Evolutionary conservation across 1,140 invertebrate genomes (phyloP).

Genomic region (Drosophila takahashii): DNA sequence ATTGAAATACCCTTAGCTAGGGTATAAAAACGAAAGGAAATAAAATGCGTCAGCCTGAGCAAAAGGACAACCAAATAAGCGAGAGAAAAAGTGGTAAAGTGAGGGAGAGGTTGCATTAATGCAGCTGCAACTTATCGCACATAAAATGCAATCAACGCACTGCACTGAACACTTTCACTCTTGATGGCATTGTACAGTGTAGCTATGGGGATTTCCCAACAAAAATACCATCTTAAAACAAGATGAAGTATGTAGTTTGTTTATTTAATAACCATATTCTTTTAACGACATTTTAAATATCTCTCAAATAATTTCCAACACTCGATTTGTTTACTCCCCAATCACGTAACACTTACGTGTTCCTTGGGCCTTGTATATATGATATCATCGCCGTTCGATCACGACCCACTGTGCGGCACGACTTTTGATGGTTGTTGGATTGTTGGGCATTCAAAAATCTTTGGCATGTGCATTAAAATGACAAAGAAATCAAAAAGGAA

Average conservation of each 20-base stretch:
- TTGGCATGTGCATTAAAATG: slow-evolving; percentile 42
- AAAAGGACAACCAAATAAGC: slow-evolving; percentile 7
- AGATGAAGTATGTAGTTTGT: too few relatives aligned
- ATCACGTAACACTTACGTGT: slow-evolving; percentile 30
- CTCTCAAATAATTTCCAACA: slow-evolving; percentile 1
- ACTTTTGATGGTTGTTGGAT: slow-evolving; percentile 17
- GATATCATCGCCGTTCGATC: slow-evolving; percentile 20
- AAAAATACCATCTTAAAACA: neutral
- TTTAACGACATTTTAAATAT: slow-evolving; percentile 8
- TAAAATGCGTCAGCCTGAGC: slow-evolving; percentile 7
- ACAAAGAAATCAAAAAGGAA: slow-evolving; percentile 25
- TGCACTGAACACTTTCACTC: slow-evolving; percentile 39
- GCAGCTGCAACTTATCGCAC: slow-evolving; percentile 40
- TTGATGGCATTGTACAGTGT: slow-evolving; percentile 4
- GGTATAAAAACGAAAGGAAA: slow-evolving; percentile 18
- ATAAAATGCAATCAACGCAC: slow-evolving; percentile 36
- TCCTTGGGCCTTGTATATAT: slow-evolving; percentile 1
- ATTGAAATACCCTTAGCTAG: neutral
- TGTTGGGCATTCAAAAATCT: slow-evolving; percentile 25
- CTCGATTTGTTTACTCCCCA: slow-evolving; percentile 16
- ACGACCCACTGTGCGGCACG: slow-evolving; percentile 33
- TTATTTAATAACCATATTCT: neutral
- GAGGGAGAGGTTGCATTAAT: slow-evolving; percentile 6
- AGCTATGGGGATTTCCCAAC: neutral
- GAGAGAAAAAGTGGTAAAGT: slow-evolving; percentile 13